Evolutionary conservation across 2,113 vertebrate species (phyloP), one percentile per base, ranked within the genome.

Genomic region (Gavia stellata): DNA sequence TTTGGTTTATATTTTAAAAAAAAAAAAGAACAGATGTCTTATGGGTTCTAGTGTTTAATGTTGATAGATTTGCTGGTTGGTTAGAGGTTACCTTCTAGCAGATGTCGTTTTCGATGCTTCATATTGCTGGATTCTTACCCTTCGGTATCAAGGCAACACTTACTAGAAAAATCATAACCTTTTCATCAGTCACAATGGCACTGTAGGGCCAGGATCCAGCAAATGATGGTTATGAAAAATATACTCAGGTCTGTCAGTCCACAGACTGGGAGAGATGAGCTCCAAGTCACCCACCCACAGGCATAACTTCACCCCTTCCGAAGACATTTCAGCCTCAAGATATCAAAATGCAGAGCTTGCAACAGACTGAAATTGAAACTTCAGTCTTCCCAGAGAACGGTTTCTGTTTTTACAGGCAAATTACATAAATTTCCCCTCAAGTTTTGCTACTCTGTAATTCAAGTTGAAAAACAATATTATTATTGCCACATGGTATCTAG

Each of bases 61-160:
- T 72, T 85, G 92, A 96, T 86, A 87, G 66, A 88, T 88, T 90
- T 94, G 74, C 94, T 94, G 94, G 94, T 93, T 97, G 68, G 75
- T 86, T 77, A 77, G 85, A 90, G 65, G 58, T 90, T 95, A 73
- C 81, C 49, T 95, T 88, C 92, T 26, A 92, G 90, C 84, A 94
- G 74, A 94, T 93, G 90, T 90, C 78, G 1, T 68, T 85, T 95
- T 65, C 3, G 3, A 70, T 93, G 79, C 84, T 90, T 93, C 84
- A 63, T 77, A 58, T 45, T 80, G 56, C 79, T 86, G 71, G 53
- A 92, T 88, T 86, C 71, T 68, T 85, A 82, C 74, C 79, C 78
- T 93, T 96, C 2, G 11, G 81, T 86, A 75, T 74, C 74, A 96
- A 94, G 38, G 53, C 71, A 95, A 56, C 56, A 56, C 68, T 94